Evolutionary conservation across 2,797 vertebrate species (phyloP).

Genomic region (Gallirallus australis): DNA sequence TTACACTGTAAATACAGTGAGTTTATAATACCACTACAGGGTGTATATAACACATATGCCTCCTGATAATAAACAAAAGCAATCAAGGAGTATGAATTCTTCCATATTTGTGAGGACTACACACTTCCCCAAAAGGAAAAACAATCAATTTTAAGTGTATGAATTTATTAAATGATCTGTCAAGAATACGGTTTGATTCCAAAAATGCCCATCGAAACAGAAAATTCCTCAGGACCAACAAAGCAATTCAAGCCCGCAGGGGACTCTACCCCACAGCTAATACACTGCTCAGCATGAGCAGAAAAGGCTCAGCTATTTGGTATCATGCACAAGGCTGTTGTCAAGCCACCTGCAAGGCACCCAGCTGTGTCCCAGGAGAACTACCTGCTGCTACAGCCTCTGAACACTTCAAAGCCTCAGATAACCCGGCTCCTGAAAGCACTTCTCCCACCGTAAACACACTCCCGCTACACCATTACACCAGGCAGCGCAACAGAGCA

Average conservation of each 20-base stretch:
- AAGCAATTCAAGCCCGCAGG: neutral
- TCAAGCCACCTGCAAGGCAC: slow-evolving; percentile 31
- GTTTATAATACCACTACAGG: neutral
- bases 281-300: neutral
- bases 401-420: slow-evolving; percentile 46
- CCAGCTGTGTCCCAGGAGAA: slow-evolving; percentile 37
- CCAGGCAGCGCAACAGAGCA: slow-evolving; percentile 28
- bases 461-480: neutral
- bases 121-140: neutral
- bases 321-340: neutral
- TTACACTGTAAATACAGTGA: neutral
- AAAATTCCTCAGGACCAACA: neutral
- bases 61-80: slow-evolving; percentile 10
- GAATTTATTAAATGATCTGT: slow-evolving; percentile 40
- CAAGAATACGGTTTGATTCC: neutral
- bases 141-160: neutral
- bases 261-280: slow-evolving; percentile 30
- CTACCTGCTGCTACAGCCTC: slow-evolving; percentile 42
- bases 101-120: neutral
- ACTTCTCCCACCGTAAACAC: neutral
- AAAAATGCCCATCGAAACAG: neutral
- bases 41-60: neutral
- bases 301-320: neutral
- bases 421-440: neutral
- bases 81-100: neutral